A percentile compares a stretch with the other conserved stretches of the same genome.
These are phyloP conservation scores for Planococcus citri DNA, from an alignment of 1,140 invertebrate species.

Conservation along the genomic window DNA sequence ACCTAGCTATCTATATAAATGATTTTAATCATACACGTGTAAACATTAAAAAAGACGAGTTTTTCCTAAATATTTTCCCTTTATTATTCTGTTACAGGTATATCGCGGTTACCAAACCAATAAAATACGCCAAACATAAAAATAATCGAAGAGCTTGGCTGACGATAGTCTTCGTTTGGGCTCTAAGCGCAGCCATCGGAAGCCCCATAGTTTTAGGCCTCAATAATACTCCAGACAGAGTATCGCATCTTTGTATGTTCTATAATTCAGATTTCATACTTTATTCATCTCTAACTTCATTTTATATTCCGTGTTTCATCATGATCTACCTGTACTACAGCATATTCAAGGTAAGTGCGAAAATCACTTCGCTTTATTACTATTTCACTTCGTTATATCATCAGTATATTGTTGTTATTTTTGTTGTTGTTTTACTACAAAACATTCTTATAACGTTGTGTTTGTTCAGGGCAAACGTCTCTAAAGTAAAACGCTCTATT, in stretches of 20 bases:
- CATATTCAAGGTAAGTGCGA: slow-evolving; percentile 75
- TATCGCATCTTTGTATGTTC: slow-evolving; percentile 76
- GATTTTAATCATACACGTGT: too few species aligned
- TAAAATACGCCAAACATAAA: slow-evolving; percentile 98
- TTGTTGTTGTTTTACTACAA: slow-evolving; percentile 2
- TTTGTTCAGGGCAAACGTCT: not conserved
- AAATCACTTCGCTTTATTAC: too few species aligned
- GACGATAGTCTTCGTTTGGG: slow-evolving; percentile 93
- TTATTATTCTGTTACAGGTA: slow-evolving; percentile 54
- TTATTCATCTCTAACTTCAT: slow-evolving; percentile 93
- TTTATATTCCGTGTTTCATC: slow-evolving; percentile 97
- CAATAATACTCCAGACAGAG: slow-evolving; percentile 72
- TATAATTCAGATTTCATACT: slow-evolving; percentile 98
- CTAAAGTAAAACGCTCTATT: not conserved
- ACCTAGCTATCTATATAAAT: too few species aligned
- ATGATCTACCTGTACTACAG: slow-evolving; percentile 98
- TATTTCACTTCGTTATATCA: not conserved
- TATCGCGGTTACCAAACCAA: slow-evolving; percentile 96
- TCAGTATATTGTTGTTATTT: not conserved
- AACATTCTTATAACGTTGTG: not conserved
- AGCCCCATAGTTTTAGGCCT: slow-evolving; percentile 91
- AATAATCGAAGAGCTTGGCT: slow-evolving; percentile 88
- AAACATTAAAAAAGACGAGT: too few species aligned
- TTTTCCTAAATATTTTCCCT: too few species aligned
- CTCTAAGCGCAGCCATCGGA: slow-evolving; percentile 90